phyloP scores from a whole-genome alignment of 2,113 vertebrate species.

The Psettodes erumei region DNA sequence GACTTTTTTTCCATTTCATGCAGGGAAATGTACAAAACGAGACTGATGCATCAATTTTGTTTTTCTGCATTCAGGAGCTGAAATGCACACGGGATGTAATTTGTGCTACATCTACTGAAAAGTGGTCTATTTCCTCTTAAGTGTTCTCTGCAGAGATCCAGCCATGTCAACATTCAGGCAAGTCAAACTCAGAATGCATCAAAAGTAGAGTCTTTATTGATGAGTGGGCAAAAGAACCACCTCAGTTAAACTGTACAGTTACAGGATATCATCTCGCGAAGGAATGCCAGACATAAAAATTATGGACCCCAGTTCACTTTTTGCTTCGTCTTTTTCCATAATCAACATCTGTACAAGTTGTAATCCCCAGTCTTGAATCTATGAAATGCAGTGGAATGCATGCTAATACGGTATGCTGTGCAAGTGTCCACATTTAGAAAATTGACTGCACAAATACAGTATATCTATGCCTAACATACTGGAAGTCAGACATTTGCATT shows the following conservation, averaged over 20 bases:
- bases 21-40: constrained; percentile 20
- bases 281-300: constrained; percentile 76
- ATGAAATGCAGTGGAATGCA: constrained; percentile 78
- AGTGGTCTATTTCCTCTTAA: constrained; percentile 14
- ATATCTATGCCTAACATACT: constrained; percentile 70
- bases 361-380: constrained; percentile 65
- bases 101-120: not conserved
- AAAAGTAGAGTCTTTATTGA: constrained; percentile 86
- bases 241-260: constrained; percentile 83
- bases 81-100: constrained; percentile 19
- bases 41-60: not conserved
- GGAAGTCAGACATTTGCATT: constrained; percentile 70
- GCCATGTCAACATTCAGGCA: constrained; percentile 30
- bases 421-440: constrained; percentile 75
- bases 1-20: constrained; percentile 33
- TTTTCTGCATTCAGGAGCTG: not conserved
- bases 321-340: constrained; percentile 54
- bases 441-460: constrained; percentile 72
- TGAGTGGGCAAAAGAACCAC: constrained; percentile 82
- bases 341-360: constrained; percentile 76
- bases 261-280: constrained; percentile 78
- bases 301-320: constrained; percentile 65
- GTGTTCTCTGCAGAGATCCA: constrained; percentile 4
- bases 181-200: constrained; percentile 71
- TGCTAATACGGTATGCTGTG: constrained; percentile 79